These are phyloP conservation scores for Trogon surrucura DNA, from an alignment of 2,113 vertebrate species.

Conservation along the genomic window DNA sequence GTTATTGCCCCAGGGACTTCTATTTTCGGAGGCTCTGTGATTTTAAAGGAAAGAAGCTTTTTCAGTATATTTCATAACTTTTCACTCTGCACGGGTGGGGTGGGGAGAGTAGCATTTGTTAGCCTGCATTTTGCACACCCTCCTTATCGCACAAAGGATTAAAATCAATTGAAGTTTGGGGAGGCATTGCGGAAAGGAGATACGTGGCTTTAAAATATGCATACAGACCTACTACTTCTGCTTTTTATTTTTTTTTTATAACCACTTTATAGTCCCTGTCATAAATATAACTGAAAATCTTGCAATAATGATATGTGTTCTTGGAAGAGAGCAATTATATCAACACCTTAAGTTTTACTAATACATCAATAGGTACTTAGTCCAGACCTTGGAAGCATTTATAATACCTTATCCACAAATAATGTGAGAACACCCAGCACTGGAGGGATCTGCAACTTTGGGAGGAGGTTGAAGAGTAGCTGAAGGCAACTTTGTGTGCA, in stretches of 20 bases:
- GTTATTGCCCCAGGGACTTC: not conserved
- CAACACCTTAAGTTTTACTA: not conserved
- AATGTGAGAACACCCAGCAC: not conserved
- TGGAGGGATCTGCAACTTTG: not conserved
- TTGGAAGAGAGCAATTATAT: not conserved
- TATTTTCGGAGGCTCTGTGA: not conserved
- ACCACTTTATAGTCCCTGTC: not conserved
- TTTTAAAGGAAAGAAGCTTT: not conserved
- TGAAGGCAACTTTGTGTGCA: not conserved
- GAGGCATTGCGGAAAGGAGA: not conserved
- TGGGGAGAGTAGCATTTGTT: not conserved
- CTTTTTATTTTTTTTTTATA: not conserved
- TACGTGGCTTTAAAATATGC: not conserved
- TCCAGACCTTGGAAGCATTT: not conserved
- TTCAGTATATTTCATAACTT: not conserved
- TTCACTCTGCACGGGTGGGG: not conserved
- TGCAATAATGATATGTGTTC: not conserved
- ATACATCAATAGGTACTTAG: slow-evolving; percentile 3
- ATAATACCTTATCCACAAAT: not conserved
- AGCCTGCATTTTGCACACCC: not conserved
- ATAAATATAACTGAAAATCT: not conserved
- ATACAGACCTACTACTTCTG: not conserved
- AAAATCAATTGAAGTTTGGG: not conserved
- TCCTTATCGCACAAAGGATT: not conserved
- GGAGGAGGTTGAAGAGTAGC: not conserved